Evolutionary conservation across 2,797 vertebrate species (phyloP), one percentile per base, ranked within the genome.

Genomic region (Darevskia mixta): DNA sequence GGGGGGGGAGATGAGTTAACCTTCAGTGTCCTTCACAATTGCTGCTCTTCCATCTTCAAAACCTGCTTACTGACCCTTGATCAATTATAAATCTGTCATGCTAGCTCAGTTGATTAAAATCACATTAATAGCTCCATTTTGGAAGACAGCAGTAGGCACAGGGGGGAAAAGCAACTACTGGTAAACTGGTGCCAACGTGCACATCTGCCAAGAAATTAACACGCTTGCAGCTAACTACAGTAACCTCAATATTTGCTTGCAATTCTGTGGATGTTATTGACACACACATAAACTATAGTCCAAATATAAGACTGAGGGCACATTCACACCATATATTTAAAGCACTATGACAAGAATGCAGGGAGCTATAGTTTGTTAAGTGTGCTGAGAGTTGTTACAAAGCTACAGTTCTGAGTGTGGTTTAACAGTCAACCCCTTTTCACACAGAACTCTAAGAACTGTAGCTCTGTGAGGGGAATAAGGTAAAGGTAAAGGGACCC

Each of bases 91-190:
- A 95, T 83, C 82, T 90, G 86, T 85, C 80, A 38, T 43, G 82
- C 27, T 83, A 90, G 72, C 23, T 86, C 73, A 86, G 75, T 86
- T 93, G 84, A 93, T 93, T 92, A 93, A 93, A 93, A 92, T 85
- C 58, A 92, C 23, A 93, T 83, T 93, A 93, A 94, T 78, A 90
- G 85, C 45, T 94, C 87, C 91, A 92, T 92, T 93, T 77, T 84
- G 75, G 78, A 93, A 94, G 73, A 88, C 38, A 94, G 71, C 35
- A 82, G 66, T 93, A 87, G 81, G 85, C 91, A 89, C 88, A 86
- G 43, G 85, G 71, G 79, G 3, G 61, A 66, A 58, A 71, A 27
- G 82, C 86, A 90, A 90, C 72, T 89, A 88, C 90, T 90, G 93
- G 55, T 88, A 91, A 94, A 91, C 88, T 71, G 83, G 78, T 87